A percentile compares a stretch with the other conserved stretches of the same genome.
These are phyloP conservation scores for Leucozona laternaria DNA, from an alignment of 2,888 invertebrate genomes.

Conservation along the genomic window DNA sequence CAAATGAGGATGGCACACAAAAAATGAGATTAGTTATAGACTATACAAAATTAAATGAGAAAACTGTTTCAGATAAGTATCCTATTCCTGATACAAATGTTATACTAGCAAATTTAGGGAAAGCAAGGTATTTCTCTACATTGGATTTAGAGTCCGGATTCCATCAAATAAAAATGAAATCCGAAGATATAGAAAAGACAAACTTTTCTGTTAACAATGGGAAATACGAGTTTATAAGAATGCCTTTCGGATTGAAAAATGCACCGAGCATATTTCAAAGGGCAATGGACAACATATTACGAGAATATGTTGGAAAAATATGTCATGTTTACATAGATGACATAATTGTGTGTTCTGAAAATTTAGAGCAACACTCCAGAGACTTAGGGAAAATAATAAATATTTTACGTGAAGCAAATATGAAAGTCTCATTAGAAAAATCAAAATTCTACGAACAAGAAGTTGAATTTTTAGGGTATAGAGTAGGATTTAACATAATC, in stretches of 20 bases:
- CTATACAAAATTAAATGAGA: conserved; percentile 36
- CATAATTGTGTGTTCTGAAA: neutral
- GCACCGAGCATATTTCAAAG: neutral
- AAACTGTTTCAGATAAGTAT: conserved; percentile 19
- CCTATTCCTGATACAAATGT: conserved; percentile 30
- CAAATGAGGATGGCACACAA: conserved; percentile 17
- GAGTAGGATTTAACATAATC: neutral
- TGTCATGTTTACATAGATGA: neutral
- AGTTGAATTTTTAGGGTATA: conserved; percentile 8
- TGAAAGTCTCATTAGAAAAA: conserved; percentile 20
- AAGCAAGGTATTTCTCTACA: conserved; percentile 11
- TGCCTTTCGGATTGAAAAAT: conserved; percentile 2
- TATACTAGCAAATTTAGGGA: conserved; percentile 31
- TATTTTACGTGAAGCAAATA: conserved; percentile 1
- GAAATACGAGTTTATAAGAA: neutral
- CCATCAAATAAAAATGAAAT: neutral
- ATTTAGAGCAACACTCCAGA: neutral
- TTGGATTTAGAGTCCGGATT: conserved; percentile 29
- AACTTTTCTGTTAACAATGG: neutral
- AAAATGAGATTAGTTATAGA: conserved; percentile 21
- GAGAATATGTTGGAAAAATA: neutral
- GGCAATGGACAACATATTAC: neutral
- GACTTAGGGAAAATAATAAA: neutral
- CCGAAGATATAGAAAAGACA: neutral
- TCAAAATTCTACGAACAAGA: neutral